Evolutionary conservation across 2,888 invertebrate species (phyloP), one percentile per base, ranked within the genome.

Genomic region (Drosophila subquinaria): DNA sequence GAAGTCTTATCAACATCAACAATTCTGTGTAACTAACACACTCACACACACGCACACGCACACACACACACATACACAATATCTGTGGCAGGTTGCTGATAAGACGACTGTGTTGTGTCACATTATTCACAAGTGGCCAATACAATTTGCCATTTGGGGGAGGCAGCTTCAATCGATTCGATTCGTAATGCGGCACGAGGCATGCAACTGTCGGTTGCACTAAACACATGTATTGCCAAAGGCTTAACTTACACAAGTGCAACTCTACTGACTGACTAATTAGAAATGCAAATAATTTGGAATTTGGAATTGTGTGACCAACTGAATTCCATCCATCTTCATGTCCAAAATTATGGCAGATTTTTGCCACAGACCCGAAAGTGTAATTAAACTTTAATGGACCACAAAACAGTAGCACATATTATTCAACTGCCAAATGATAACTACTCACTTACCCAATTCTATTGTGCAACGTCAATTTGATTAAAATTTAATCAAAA

Each of bases 401-500:
- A 57, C 43, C 38, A 15, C 38, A 50, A 48, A 79, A 51, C 36
- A 23, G 56, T 56, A 10, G 47, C 4, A 47, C n/a, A 40, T 40
- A 42, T 17, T 40, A 60, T 68, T 40, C 57, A 35, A 69, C 53
- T 55, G 30, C 38, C 64, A 40, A 20, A 36, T 60, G 53, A 30
- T 53, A 51, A 36, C 15, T 36, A 20, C 4, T 51, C 20, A 45
- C 42, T 53, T 35, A 40, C 48, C 50, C 40, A 38, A 40, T 55
- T 42, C 53, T 10, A 50, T 67, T 63, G 63, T 68, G 43, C 52
- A 61, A 79, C 78, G 64, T 62, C 61, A 59, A 47, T 63, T 66
- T 76, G 70, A 76, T 76, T 70, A 76, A 67, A 76, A 45, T 76
- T 76, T 76, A 76, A 76, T 67, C 72, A 61, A 60, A 73, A 64